A percentile compares a stretch with the other conserved stretches of the same genome.
Evolutionary conservation across 2,113 vertebrate species (phyloP).

Genomic region (Gasterosteus nipponicus): DNA sequence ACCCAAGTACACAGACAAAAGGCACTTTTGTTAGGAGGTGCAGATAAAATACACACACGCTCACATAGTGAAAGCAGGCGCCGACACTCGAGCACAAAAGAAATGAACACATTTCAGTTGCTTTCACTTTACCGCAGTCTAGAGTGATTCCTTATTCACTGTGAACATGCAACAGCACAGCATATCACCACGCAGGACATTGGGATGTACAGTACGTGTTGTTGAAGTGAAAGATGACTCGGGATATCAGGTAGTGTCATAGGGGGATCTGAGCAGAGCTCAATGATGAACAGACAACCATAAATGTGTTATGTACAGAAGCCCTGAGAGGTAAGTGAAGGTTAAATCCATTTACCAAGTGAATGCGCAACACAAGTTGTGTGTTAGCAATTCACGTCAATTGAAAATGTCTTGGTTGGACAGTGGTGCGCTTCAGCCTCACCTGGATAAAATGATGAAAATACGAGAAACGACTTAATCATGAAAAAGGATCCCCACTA

Average conservation of each 20-base stretch:
- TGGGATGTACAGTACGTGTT: neutral
- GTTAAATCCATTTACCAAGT: neutral
- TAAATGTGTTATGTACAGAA: neutral
- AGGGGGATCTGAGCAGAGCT: neutral
- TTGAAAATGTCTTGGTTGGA: neutral
- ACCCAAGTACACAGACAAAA: neutral
- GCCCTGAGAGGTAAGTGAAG: neutral
- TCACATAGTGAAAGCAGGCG: neutral
- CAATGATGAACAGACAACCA: neutral
- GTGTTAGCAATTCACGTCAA: neutral
- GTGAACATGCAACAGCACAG: neutral
- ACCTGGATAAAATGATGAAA: neutral
- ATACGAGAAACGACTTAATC: neutral
- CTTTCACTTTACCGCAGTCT: neutral
- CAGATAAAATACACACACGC: neutral
- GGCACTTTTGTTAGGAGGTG: conserved; percentile 14
- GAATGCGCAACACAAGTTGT: neutral
- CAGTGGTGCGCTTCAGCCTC: neutral
- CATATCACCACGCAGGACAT: neutral
- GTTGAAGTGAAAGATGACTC: neutral
- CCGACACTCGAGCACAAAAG: neutral
- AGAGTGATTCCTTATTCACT: neutral
- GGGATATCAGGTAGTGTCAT: neutral
- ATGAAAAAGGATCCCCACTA: neutral
- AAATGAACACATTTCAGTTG: neutral